Evolutionary conservation across 2,797 vertebrate genomes (phyloP), one percentile per base, ranked within the genome.

Genomic region (Scolopax rusticola): DNA sequence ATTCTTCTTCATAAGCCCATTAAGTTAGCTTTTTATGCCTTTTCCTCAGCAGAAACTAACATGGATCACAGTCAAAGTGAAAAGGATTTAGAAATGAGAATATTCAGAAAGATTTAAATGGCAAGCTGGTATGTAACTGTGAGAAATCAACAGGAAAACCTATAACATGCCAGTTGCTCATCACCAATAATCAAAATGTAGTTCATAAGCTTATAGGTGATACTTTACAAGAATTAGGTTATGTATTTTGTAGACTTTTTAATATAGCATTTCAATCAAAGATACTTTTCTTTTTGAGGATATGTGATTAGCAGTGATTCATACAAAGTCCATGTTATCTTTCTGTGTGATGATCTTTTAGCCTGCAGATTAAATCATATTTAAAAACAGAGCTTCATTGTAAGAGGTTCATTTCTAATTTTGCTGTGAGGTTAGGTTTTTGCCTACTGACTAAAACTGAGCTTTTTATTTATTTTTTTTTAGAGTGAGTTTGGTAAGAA

Each of bases 1-100:
- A 28, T 54, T 32, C 56, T 96, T 95, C 80, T 87, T 91, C 85
- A 36, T 94, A 87, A 97, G 83, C 53, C 54, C 61, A 36, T 88
- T 93, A 88, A 84, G n/a, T 88, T 81, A 93, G 85, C 74, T 7
- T 77, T 88, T 93, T 65, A 30, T 73, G 54, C 56, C 74, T 84
- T 70, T 91, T 63, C 27, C 12, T 57, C 60, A 74, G 14, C 36
- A 84, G 73, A 93, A 96, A 50, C 48, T 60, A 86, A 83, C 36
- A 33, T 40, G 15, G 56, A 79, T 93, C 67, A 65, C 32, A 65
- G 67, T 93, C 61, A 85, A 63, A 90, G 11, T 24, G n/a, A 65
- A 64, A 43, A 65, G 57, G 86, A 61, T 73, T 95, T 91, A 69
- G 47, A 85, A 89, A 89, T 68, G 40, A 77, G 64, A 91, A 48